Conservation (phyloP, 2,888 invertebrate genomes). For the Heliothis peltigera region DNA sequence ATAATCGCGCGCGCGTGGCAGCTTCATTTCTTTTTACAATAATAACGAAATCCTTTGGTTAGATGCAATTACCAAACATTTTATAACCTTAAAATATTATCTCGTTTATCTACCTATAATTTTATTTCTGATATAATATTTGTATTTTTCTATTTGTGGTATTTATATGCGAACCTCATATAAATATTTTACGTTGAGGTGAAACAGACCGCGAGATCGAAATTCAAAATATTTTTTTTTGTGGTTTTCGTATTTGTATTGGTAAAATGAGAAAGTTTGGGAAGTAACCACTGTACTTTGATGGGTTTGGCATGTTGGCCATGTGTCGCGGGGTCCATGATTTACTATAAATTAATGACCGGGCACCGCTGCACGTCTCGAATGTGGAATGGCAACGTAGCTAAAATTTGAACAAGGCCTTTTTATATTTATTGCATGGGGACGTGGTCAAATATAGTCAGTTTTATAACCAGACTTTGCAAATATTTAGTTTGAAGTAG, state of each 20-base stretch:
- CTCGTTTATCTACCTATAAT: too few relatives aligned
- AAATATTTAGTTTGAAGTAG: too few relatives aligned
- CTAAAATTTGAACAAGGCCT: background rate
- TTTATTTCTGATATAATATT: too few relatives aligned
- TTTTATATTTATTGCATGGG: background rate
- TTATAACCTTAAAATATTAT: too few relatives aligned
- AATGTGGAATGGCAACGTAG: background rate
- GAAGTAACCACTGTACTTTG: conserved; percentile 29
- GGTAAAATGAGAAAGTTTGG: conserved; percentile 16
- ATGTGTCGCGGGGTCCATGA: conserved; percentile 19
- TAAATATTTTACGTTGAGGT: too few relatives aligned
- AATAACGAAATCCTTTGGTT: background rate
- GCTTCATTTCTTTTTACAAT: background rate
- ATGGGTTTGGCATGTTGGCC: conserved; percentile 23
- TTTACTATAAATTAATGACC: conserved; percentile 37
- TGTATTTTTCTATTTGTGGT: too few relatives aligned
- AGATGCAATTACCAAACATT: too few relatives aligned
- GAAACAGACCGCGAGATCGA: too few relatives aligned
- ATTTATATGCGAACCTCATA: too few relatives aligned
- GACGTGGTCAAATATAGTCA: background rate
- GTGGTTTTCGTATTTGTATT: conserved; percentile 1
- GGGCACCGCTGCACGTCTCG: conserved; percentile 22
- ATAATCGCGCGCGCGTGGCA: background rate
- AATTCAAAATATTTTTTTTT: conserved; percentile 18
- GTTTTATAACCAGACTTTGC: too few relatives aligned